Conservation (phyloP, 2,113 vertebrate species). For the Aegotheles bennettii region DNA sequence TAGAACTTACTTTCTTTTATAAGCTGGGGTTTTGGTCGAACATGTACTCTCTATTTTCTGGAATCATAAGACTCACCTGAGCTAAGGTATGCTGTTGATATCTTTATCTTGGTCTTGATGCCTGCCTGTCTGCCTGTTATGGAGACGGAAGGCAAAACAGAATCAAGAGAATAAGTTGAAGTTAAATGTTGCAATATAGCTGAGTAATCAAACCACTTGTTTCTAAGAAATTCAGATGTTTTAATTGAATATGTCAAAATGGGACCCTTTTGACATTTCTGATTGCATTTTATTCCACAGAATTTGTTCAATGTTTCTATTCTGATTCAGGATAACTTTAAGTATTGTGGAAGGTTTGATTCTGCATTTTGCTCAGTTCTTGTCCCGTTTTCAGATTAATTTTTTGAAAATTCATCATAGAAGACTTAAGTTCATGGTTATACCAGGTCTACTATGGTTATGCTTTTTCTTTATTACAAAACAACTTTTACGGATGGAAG, state of each 20-base stretch:
- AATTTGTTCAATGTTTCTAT: neutral
- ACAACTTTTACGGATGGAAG: neutral
- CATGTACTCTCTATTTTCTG: neutral
- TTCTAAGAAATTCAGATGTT: neutral
- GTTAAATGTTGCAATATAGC: neutral
- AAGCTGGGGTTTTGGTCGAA: neutral
- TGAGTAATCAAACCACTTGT: neutral
- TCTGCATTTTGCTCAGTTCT: neutral
- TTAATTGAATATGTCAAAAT: neutral
- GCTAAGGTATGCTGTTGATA: neutral
- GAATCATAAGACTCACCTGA: neutral
- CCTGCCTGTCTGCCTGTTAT: neutral
- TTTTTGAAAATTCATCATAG: neutral
- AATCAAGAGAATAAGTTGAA: neutral
- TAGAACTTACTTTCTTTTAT: neutral
- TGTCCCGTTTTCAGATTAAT: neutral
- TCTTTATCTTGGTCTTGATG: neutral
- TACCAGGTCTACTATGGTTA: neutral
- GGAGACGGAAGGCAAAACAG: neutral
- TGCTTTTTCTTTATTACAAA: neutral
- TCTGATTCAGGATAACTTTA: neutral
- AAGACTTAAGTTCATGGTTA: neutral
- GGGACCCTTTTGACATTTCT: neutral
- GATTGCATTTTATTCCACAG: neutral
- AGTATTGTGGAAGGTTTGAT: neutral